Evolutionary conservation across 2,888 invertebrate species (phyloP).

Genomic region (Lydus trimaculatus): DNA sequence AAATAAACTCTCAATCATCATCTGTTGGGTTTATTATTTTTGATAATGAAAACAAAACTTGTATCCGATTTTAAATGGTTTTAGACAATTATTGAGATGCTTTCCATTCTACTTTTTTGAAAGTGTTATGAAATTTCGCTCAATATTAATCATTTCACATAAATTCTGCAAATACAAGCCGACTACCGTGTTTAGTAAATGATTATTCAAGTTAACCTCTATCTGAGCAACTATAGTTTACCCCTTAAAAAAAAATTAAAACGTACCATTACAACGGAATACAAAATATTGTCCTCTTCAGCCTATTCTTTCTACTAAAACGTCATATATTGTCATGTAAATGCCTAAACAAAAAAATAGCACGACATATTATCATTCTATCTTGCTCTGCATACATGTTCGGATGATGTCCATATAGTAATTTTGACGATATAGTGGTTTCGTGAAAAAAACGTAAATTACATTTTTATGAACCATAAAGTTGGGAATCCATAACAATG

Average conservation of each 20-base stretch:
- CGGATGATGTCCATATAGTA: background rate
- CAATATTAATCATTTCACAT: background rate
- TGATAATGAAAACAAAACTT: background rate
- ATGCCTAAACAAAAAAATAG: background rate
- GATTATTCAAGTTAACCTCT: background rate
- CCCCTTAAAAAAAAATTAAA: background rate
- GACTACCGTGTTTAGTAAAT: background rate
- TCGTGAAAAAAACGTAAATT: constrained; percentile 26
- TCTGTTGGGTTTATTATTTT: background rate
- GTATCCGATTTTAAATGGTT: background rate
- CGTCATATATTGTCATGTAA: background rate
- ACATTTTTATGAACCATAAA: constrained; percentile 30
- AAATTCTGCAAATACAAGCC: background rate
- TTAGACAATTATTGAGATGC: background rate
- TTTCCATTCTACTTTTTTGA: too few species aligned
- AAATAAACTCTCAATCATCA: background rate
- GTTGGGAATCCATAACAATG: constrained; percentile 31
- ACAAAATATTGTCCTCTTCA: background rate
- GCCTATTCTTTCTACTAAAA: background rate
- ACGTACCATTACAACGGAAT: background rate
- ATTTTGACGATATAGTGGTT: constrained; percentile 18
- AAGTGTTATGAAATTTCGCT: too few species aligned
- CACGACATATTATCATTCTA: background rate
- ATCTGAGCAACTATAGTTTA: background rate
- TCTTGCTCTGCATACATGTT: background rate